Evolutionary conservation across 2,888 invertebrate species (phyloP).

Genomic region (Limnephilus auricula): DNA sequence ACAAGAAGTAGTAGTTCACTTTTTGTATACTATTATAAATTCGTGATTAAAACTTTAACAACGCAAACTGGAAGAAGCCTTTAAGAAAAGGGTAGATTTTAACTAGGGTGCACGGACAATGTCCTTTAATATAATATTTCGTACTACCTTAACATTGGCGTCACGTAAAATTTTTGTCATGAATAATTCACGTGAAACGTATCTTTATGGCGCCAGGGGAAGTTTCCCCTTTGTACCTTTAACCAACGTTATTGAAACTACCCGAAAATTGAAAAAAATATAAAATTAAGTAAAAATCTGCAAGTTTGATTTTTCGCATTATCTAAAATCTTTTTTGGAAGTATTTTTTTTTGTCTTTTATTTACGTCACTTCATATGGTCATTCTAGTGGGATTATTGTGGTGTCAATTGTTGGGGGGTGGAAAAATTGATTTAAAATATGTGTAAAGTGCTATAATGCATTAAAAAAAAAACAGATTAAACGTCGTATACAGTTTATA

Average conservation of each 20-base stretch:
- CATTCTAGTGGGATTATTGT: too few relatives aligned
- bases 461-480: too few relatives aligned
- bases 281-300: neutral
- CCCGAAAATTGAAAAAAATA: neutral
- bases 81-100: neutral
- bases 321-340: too few relatives aligned
- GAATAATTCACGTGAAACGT: constrained; percentile 31
- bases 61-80: neutral
- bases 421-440: too few relatives aligned
- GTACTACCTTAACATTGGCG: neutral
- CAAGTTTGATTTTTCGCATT: neutral
- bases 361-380: too few relatives aligned
- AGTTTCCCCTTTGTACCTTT: neutral
- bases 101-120: neutral
- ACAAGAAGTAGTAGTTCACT: neutral
- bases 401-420: too few relatives aligned
- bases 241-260: neutral
- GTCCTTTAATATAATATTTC: constrained; percentile 38
- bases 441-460: too few relatives aligned
- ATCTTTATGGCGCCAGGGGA: neutral
- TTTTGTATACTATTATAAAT: neutral
- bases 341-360: too few relatives aligned
- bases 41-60: neutral
- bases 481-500: too few relatives aligned
- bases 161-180: constrained; percentile 35